Conservation (phyloP, 1,140 invertebrate genomes). For the Catajapyx aquilonaris region DNA sequence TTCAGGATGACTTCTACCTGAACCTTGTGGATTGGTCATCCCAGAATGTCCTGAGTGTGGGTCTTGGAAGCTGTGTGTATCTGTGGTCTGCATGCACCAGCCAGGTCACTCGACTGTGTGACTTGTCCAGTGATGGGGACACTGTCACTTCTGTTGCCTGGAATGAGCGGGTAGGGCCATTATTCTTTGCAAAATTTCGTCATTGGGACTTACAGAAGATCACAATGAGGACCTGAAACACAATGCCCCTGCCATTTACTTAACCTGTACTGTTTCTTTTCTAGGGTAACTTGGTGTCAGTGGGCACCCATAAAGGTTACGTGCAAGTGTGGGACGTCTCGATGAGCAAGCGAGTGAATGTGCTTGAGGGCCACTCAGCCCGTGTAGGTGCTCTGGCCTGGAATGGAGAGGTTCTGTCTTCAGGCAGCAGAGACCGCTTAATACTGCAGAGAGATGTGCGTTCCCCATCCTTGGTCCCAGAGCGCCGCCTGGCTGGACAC, state of each 20-base stretch:
- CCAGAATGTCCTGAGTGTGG: slow-evolving; percentile 97
- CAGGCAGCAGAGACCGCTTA: slow-evolving; percentile 80
- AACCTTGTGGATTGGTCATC: slow-evolving; percentile 99
- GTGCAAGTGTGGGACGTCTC: slow-evolving; percentile 96
- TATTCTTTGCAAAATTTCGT: not conserved
- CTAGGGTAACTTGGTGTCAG: slow-evolving; percentile 80
- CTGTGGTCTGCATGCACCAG: slow-evolving; percentile 98
- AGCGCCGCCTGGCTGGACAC: slow-evolving; percentile 69
- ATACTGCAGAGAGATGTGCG: slow-evolving; percentile 90
- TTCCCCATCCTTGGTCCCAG: slow-evolving; percentile 51
- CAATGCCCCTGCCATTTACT: not conserved
- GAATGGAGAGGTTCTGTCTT: slow-evolving; percentile 94
- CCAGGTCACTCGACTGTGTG: slow-evolving; percentile 91
- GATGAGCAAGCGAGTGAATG: slow-evolving; percentile 79
- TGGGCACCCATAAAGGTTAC: slow-evolving; percentile 90
- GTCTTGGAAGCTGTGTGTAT: slow-evolving; percentile 93
- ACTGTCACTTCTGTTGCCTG: slow-evolving; percentile 96
- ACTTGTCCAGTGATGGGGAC: slow-evolving; percentile 78
- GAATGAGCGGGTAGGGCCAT: slow-evolving; percentile 57
- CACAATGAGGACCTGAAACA: not conserved
- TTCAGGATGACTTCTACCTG: slow-evolving; percentile 98
- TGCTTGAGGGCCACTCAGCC: slow-evolving; percentile 79
- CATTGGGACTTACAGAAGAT: not conserved
- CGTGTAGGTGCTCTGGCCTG: slow-evolving; percentile 87
- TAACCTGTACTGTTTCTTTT: slow-evolving; percentile 5